phyloP scores from a whole-genome alignment of 1,140 invertebrate species.

The Lordiphosa clarofinis region DNA sequence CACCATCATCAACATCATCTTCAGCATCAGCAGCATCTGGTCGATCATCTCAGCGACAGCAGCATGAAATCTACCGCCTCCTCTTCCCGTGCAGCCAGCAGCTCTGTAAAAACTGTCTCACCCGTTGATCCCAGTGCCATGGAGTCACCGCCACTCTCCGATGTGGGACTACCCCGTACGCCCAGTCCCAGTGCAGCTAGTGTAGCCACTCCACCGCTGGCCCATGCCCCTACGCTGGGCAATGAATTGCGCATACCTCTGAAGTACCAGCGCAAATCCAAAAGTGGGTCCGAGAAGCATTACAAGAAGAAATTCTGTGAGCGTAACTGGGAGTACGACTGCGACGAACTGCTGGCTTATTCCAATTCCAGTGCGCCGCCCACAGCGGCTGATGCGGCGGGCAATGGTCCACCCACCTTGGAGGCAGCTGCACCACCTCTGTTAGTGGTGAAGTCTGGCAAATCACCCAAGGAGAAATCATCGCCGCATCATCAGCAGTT shows the following conservation, averaged over 20 bases:
- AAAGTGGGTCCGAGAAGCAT: constrained; percentile 83
- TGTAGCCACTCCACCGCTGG: constrained; percentile 80
- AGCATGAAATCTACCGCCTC: constrained; percentile 66
- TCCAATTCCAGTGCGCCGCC: constrained; percentile 64
- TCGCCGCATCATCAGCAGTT: constrained; percentile 55
- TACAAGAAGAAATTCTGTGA: constrained; percentile 90
- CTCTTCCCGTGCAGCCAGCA: constrained; percentile 47
- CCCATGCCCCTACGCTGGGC: constrained; percentile 31
- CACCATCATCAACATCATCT: constrained; percentile 23
- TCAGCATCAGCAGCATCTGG: constrained; percentile 38
- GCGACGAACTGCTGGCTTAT: constrained; percentile 78
- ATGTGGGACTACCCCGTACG: constrained; percentile 84
- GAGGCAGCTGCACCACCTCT: constrained; percentile 1
- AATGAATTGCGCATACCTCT: constrained; percentile 78
- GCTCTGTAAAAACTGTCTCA: constrained; percentile 60
- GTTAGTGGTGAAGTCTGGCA: constrained; percentile 37
- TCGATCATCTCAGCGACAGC: constrained; percentile 71
- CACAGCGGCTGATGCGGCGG: constrained; percentile 63
- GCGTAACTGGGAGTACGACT: constrained; percentile 83
- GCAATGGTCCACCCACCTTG: constrained; percentile 35
- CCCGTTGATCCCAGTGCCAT: constrained; percentile 66
- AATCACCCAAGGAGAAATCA: constrained; percentile 70
- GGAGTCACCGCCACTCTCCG: constrained; percentile 81
- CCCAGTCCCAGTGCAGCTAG: constrained; percentile 82
- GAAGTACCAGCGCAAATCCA: constrained; percentile 84